These are phyloP conservation scores for Pandemis cinnamomeana DNA, from an alignment of 2,888 invertebrate genomes.

Conservation along the genomic window DNA sequence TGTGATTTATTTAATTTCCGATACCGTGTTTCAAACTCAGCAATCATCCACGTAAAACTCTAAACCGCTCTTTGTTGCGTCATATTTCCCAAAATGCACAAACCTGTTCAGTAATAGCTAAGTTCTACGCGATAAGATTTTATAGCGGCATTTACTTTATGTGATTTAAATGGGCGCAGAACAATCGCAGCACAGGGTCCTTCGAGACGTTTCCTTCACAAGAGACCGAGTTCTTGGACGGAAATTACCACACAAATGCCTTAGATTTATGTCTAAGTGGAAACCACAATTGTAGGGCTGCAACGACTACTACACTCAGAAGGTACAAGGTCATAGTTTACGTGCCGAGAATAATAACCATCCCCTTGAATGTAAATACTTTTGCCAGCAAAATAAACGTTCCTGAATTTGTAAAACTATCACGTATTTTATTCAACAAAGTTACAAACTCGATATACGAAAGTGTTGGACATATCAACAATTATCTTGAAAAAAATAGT, in stretches of 20 bases:
- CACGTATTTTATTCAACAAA: constrained; percentile 4
- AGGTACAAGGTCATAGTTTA: constrained; percentile 2
- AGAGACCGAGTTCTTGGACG: constrained; percentile 23
- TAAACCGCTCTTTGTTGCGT: not conserved
- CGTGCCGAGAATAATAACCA: constrained; percentile 5
- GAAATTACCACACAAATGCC: constrained; percentile 35
- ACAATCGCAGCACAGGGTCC: not conserved
- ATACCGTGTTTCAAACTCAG: too few relatives aligned
- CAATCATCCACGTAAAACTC: too few relatives aligned
- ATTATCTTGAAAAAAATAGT: constrained; percentile 8
- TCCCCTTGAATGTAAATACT: not conserved
- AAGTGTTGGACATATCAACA: not conserved
- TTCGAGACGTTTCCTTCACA: constrained; percentile 25
- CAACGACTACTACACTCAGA: not conserved
- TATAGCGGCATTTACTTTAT: constrained; percentile 15
- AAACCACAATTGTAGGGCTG: constrained; percentile 17
- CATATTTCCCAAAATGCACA: not conserved
- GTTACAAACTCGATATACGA: not conserved
- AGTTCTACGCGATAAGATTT: not conserved
- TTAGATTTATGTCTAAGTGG: constrained; percentile 31
- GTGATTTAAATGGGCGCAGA: constrained; percentile 17
- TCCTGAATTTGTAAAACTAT: not conserved
- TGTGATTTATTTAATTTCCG: too few relatives aligned
- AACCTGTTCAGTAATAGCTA: not conserved
- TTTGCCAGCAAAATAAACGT: constrained; percentile 1